Conservation (phyloP, 2,797 vertebrate species). For the Anolis apletophallus region DNA sequence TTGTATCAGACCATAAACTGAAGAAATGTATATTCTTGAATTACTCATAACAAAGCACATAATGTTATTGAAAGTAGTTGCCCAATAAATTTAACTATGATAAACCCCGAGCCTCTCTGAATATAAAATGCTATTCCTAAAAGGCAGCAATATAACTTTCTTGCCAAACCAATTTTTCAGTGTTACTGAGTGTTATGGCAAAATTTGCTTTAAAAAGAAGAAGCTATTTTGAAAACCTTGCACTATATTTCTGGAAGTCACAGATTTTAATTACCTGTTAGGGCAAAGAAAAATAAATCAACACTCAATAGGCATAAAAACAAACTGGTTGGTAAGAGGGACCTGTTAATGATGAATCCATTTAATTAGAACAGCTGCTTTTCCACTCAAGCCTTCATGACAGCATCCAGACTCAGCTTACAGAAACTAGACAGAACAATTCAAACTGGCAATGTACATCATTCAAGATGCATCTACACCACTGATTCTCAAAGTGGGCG, state of each 20-base stretch:
- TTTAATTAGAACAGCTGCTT: background rate
- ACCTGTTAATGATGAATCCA: background rate
- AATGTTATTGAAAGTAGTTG: conserved; percentile 53
- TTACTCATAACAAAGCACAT: conserved; percentile 35
- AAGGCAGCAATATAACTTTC: background rate
- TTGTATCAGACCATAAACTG: conserved; percentile 49
- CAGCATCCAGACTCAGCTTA: background rate
- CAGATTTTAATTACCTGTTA: background rate
- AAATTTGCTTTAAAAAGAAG: background rate
- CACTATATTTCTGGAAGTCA: background rate
- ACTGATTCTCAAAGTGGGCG: no score
- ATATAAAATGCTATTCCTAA: background rate
- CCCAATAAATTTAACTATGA: conserved; percentile 44
- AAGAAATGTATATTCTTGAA: conserved; percentile 57
- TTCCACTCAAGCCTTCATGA: background rate
- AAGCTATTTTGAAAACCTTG: background rate
- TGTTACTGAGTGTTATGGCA: background rate
- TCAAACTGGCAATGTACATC: background rate
- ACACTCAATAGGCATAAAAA: background rate
- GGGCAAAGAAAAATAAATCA: background rate
- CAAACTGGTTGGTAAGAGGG: background rate
- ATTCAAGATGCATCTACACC: background rate
- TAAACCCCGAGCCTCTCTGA: background rate
- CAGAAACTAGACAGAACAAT: background rate
- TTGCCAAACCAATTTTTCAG: background rate